Conservation (phyloP, 1,140 invertebrate species). For the Aleiodes sp. region DNA sequence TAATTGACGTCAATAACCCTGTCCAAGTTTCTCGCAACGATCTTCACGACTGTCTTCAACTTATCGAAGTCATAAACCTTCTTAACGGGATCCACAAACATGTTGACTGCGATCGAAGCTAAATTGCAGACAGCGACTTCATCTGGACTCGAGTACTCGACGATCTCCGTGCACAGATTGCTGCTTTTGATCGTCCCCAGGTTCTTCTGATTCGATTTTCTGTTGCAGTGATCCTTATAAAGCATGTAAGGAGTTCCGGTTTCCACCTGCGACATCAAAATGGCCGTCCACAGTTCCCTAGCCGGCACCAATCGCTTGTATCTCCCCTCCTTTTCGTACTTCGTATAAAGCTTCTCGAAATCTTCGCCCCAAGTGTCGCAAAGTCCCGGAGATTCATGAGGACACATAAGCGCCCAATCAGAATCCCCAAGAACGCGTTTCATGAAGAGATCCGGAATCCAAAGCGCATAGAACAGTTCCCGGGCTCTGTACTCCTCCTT, state of each 20-base stretch:
- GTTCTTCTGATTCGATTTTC: constrained; percentile 98
- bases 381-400: constrained; percentile 90
- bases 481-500: constrained; percentile 92
- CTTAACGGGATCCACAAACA: constrained; percentile 84
- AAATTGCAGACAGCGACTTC: constrained; percentile 99
- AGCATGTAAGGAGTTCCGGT: constrained; percentile 98
- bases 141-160: constrained; percentile 91
- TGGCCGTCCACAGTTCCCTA: constrained; percentile 91
- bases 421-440: constrained; percentile 88
- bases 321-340: constrained; percentile 87
- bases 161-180: constrained; percentile 98
- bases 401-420: constrained; percentile 97
- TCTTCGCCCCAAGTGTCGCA: constrained; percentile 93
- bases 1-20: constrained; percentile 98
- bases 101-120: constrained; percentile 97
- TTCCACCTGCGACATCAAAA: constrained; percentile 96
- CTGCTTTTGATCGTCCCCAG: constrained; percentile 98
- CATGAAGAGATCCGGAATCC: constrained; percentile 99
- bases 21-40: constrained; percentile 92
- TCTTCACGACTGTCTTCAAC: constrained; percentile 88
- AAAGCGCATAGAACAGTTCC: constrained; percentile 97
- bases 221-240: constrained; percentile 97
- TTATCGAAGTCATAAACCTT: constrained; percentile 90
- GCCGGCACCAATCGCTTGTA: constrained; percentile 84
- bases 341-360: constrained; percentile 89